A percentile compares a stretch with the other conserved stretches of the same genome.
phyloP scores from a whole-genome alignment of 2,113 vertebrate species.

The Leptosomus discolor region DNA sequence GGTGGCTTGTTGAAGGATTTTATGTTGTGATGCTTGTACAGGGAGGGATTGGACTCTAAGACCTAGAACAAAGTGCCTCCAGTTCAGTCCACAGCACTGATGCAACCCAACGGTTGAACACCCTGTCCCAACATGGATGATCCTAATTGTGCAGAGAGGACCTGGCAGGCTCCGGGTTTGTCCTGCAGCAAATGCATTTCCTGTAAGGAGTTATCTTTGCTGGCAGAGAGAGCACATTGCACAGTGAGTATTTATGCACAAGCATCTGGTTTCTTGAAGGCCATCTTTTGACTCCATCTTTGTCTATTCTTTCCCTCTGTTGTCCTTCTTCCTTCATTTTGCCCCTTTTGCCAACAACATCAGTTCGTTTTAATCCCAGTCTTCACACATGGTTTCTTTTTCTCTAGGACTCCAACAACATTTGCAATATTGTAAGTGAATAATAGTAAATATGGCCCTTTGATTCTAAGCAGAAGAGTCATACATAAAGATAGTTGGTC shows the following conservation, averaged over 20 bases:
- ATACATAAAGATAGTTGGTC: not conserved
- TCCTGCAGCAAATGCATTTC: not conserved
- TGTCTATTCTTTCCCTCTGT: not conserved
- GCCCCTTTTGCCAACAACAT: not conserved
- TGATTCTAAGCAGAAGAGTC: not conserved
- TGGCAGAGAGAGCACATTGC: not conserved
- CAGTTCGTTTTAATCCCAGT: not conserved
- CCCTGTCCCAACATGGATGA: too few species aligned
- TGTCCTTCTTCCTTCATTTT: not conserved
- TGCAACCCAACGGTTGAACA: not conserved
- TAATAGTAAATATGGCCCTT: not conserved
- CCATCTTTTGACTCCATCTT: not conserved
- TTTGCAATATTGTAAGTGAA: not conserved
- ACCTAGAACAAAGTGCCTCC: not conserved
- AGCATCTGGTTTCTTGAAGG: not conserved
- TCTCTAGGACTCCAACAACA: not conserved
- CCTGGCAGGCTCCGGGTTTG: not conserved
- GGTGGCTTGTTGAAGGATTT: not conserved
- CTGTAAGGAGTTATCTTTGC: not conserved
- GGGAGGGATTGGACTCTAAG: not conserved
- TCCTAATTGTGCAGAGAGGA: not conserved
- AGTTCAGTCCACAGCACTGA: fast-evolving
- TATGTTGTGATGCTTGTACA: not conserved
- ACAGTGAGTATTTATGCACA: not conserved
- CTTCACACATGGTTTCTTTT: not conserved